These are phyloP conservation scores for Drosophila simulans DNA, from an alignment of 1,140 invertebrate species.

Conservation along the genomic window DNA sequence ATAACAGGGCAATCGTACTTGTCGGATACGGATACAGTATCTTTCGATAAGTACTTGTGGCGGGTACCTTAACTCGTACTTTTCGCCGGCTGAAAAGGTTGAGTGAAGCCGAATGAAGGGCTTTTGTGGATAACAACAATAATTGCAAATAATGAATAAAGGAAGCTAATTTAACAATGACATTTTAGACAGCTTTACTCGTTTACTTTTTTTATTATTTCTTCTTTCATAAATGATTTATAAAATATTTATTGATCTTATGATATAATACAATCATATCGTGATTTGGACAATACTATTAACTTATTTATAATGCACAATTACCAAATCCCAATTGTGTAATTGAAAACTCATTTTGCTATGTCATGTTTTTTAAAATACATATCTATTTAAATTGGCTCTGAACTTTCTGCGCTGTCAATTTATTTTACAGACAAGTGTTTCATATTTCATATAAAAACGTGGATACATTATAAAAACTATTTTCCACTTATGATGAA, in stretches of 20 bases:
- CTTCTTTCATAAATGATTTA: too few relatives aligned
- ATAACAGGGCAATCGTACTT: constrained; percentile 46
- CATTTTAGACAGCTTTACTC: background rate
- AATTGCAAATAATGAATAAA: constrained; percentile 8
- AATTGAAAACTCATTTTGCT: background rate
- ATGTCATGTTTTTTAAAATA: background rate
- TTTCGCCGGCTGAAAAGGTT: constrained; percentile 17
- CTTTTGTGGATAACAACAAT: constrained; percentile 10
- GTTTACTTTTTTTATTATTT: too few relatives aligned
- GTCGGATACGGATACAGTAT: constrained; percentile 43
- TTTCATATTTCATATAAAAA: background rate
- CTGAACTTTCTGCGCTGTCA: background rate
- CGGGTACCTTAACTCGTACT: constrained; percentile 18
- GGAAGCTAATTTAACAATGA: background rate
- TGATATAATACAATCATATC: too few relatives aligned
- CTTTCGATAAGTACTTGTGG: constrained; percentile 44
- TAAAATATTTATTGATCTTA: too few relatives aligned
- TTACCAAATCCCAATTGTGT: too few relatives aligned
- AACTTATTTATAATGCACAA: too few relatives aligned
- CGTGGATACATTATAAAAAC: constrained; percentile 14
- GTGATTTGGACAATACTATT: too few relatives aligned
- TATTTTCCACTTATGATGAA: constrained; percentile 15
- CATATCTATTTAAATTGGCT: background rate
- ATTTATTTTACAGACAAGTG: background rate
- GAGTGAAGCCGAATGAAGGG: constrained; percentile 8